Evolutionary conservation across 2,888 invertebrate species (phyloP).

Genomic region (Acheta domesticus): DNA sequence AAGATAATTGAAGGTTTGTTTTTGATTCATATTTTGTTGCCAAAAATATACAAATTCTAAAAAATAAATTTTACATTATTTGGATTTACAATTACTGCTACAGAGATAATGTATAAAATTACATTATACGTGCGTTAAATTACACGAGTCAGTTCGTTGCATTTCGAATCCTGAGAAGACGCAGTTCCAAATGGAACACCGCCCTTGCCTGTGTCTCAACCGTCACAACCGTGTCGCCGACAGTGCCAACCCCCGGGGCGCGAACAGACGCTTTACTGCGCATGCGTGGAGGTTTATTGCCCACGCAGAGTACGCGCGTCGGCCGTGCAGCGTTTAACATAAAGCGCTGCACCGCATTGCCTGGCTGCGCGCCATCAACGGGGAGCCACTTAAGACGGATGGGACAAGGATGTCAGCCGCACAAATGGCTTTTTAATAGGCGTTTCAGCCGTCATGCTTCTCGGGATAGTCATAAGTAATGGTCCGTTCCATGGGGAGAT

Average conservation of each 20-base stretch:
- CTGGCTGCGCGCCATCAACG: neutral
- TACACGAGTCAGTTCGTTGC: no score
- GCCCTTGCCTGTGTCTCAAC: neutral
- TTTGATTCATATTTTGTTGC: no score
- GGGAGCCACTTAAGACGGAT: neutral
- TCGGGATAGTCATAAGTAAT: neutral
- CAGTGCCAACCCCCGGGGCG: no score
- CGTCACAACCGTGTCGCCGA: neutral
- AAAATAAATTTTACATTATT: no score
- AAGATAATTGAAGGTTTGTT: no score
- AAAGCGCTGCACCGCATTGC: slow-evolving; percentile 5
- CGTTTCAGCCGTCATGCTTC: slow-evolving; percentile 1
- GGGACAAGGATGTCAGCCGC: neutral
- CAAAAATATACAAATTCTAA: no score
- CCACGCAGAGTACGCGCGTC: neutral
- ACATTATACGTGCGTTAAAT: no score
- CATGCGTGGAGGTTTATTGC: slow-evolving; percentile 7
- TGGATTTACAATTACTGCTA: no score
- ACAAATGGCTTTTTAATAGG: neutral
- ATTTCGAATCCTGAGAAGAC: no score
- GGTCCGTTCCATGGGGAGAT: neutral
- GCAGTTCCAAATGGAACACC: no score
- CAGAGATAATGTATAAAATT: no score
- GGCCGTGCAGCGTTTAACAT: neutral
- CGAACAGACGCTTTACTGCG: neutral